Conservation (phyloP, 2,888 invertebrate species). For the Boloria selene region DNA sequence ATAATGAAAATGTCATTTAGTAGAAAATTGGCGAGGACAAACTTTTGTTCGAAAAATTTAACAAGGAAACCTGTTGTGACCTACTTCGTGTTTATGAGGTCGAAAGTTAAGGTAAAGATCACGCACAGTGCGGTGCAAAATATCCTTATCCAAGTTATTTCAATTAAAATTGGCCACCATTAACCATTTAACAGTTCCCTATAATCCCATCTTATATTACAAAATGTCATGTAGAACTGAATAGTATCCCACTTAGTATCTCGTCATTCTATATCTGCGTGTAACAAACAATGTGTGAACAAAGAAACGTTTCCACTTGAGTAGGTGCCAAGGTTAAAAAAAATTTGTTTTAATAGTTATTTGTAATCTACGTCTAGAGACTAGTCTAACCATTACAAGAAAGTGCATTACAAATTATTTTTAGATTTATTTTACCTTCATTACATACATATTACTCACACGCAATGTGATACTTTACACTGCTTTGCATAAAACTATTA, state of each 20-base stretch:
- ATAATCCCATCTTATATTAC: no score
- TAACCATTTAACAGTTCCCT: no score
- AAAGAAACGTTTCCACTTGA: constrained; percentile 12
- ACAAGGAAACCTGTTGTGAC: constrained; percentile 19
- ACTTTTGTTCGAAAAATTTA: neutral
- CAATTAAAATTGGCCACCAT: neutral
- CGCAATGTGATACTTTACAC: constrained; percentile 37
- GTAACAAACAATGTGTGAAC: constrained; percentile 13
- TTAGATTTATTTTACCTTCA: constrained; percentile 29
- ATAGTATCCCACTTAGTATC: neutral
- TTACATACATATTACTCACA: constrained; percentile 24
- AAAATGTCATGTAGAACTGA: no score
- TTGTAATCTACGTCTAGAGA: constrained; percentile 22
- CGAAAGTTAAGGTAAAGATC: constrained; percentile 31
- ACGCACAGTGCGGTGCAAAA: constrained; percentile 23
- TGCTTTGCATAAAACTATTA: constrained; percentile 36
- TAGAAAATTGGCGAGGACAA: neutral
- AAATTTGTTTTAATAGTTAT: constrained; percentile 12
- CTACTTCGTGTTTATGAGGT: constrained; percentile 30
- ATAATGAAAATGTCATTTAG: no score
- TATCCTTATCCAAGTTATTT: neutral
- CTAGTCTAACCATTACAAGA: constrained; percentile 28
- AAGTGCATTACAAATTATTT: constrained; percentile 30
- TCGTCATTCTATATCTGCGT: constrained; percentile 6
- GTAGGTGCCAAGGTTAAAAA: constrained; percentile 17